phyloP scores from a whole-genome alignment of 2,113 vertebrate species.

The Rhinoderma darwinii region DNA sequence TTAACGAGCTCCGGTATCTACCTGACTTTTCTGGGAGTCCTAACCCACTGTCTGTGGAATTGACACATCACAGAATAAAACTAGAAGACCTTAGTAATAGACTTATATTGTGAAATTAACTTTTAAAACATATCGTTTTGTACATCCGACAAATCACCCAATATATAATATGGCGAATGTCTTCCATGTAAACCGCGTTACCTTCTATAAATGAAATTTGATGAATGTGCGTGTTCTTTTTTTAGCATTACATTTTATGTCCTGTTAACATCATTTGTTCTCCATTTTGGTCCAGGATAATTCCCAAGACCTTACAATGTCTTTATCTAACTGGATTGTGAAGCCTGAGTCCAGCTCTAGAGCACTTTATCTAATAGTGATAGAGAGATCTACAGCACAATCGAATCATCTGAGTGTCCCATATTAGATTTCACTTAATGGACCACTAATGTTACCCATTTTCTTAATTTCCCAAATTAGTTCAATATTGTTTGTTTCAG shows the following conservation, averaged over 20 bases:
- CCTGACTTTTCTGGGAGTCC: no score
- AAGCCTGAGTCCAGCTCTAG: no score
- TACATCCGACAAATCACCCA: not conserved
- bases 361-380: not conserved
- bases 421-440: constrained; percentile 1
- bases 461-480: no score
- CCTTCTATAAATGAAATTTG: not conserved
- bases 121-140: not conserved
- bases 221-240: not conserved
- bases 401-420: not conserved
- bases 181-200: no score
- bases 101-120: not conserved
- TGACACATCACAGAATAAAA: no score
- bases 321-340: not conserved
- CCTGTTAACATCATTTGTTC: not conserved
- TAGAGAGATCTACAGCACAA: not conserved
- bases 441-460: no score
- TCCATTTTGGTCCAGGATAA: not conserved
- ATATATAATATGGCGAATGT: no score
- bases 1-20: no score
- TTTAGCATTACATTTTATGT: not conserved
- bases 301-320: not conserved
- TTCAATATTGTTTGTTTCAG: no score
- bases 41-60: no score
- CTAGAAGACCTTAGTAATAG: no score